These are phyloP conservation scores for Corvus cornix DNA, from an alignment of 2,113 vertebrate species.

Conservation along the genomic window DNA sequence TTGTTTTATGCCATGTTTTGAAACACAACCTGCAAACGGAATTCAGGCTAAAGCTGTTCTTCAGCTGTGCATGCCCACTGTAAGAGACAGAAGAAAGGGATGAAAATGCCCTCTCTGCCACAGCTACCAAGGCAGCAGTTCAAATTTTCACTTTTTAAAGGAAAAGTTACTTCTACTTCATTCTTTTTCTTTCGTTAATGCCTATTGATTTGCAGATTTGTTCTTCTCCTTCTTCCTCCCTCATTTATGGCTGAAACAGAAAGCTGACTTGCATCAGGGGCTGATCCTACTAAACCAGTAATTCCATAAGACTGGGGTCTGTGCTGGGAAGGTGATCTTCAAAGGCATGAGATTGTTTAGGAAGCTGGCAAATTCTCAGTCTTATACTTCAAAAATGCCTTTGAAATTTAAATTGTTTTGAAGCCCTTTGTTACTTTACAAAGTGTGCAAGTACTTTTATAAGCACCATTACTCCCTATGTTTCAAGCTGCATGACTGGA, in stretches of 20 bases:
- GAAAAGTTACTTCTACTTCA: background rate
- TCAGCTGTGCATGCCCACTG: background rate
- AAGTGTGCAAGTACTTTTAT: background rate
- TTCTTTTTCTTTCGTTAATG: background rate
- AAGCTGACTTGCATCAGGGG: background rate
- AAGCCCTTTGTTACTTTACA: background rate
- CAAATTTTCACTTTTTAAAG: background rate
- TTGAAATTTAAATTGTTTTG: background rate
- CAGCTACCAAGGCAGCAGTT: background rate
- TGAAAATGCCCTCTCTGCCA: background rate
- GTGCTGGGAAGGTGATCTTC: background rate
- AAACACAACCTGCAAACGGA: fast-evolving
- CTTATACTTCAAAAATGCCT: background rate
- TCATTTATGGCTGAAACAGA: background rate
- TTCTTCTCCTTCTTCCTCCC: background rate
- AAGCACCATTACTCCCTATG: background rate
- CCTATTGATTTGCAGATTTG: background rate
- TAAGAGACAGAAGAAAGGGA: background rate
- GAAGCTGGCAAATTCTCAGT: background rate
- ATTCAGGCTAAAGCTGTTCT: background rate
- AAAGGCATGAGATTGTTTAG: background rate
- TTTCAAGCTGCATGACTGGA: background rate
- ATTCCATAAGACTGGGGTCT: fast-evolving
- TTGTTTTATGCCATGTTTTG: background rate
- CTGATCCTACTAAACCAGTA: background rate